Evolutionary conservation across 2,113 vertebrate genomes (phyloP).

Genomic region (Choloepus hoffmanni): DNA sequence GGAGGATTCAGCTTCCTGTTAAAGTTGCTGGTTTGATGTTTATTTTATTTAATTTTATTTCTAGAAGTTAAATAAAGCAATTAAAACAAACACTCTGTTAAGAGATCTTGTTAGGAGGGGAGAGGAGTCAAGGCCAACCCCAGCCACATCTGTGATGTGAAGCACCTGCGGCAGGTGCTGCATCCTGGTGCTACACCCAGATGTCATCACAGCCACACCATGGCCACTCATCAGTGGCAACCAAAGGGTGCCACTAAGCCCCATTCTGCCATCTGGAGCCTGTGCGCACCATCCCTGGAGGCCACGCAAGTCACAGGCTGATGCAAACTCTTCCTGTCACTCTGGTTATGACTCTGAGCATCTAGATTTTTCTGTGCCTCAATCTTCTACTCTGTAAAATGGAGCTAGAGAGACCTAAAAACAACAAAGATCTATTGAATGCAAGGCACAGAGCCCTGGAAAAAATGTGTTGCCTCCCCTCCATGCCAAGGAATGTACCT

Average conservation of each 20-base stretch:
- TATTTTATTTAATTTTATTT: slow-evolving; percentile 41
- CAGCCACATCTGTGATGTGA: neutral
- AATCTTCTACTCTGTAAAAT: neutral
- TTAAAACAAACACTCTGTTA: neutral
- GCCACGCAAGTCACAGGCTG: rapidly evolving
- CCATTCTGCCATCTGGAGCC: neutral
- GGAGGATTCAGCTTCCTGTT: neutral
- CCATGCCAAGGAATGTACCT: neutral
- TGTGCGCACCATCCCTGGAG: rapidly evolving
- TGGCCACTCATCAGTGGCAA: neutral
- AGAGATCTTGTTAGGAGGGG: neutral
- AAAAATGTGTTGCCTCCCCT: neutral
- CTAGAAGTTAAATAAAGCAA: neutral
- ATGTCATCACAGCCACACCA: rapidly evolving
- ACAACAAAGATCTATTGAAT: neutral
- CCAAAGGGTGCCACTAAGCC: neutral
- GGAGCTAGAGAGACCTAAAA: neutral
- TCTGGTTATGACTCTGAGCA: rapidly evolving
- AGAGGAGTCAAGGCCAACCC: neutral
- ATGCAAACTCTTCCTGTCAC: neutral
- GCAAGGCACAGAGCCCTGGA: neutral
- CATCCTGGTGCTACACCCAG: neutral
- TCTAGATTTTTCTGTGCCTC: neutral
- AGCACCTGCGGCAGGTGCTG: neutral
- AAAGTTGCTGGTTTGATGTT: slow-evolving; percentile 14